Conservation (phyloP, 2,797 vertebrate species). For the Denticeps clupeoides region DNA sequence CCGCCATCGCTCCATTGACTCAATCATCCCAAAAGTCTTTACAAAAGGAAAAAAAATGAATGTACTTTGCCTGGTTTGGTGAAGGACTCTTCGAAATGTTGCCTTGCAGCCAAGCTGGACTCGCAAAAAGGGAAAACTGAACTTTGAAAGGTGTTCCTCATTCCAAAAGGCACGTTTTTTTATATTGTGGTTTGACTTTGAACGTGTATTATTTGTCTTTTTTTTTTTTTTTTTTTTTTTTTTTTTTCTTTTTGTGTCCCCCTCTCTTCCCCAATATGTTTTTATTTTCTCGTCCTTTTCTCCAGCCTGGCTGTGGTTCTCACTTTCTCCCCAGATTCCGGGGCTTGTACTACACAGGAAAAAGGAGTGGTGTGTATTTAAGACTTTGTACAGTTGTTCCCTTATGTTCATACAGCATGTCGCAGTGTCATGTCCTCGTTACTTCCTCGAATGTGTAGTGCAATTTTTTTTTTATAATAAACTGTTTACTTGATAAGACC, state of each 20-base stretch:
- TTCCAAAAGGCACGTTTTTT: constrained; percentile 36
- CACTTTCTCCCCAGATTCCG: constrained; percentile 11
- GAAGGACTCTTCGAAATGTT: constrained; percentile 6
- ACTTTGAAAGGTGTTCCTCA: constrained; percentile 14
- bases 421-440: constrained; percentile 70
- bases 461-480: constrained; percentile 73
- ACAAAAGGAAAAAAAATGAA: not conserved
- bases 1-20: not conserved
- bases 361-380: constrained; percentile 28
- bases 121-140: constrained; percentile 24
- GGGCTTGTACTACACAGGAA: constrained; percentile 13
- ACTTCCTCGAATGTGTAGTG: constrained; percentile 76
- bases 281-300: constrained; percentile 13
- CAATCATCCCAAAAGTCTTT: not conserved
- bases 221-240: constrained; percentile 28
- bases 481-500: constrained; percentile 49
- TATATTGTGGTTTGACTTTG: constrained; percentile 34
- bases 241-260: constrained; percentile 6
- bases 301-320: constrained; percentile 8
- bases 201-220: constrained; percentile 28
- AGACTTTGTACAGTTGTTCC: constrained; percentile 40
- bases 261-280: too few relatives aligned
- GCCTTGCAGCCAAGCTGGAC: constrained; percentile 34
- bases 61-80: not conserved
- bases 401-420: constrained; percentile 58